Percentiles rank a stretch among this genome's conserved stretches.
These are phyloP conservation scores for Falco peregrinus DNA, from an alignment of 2,797 vertebrate species.

Conservation along the genomic window DNA sequence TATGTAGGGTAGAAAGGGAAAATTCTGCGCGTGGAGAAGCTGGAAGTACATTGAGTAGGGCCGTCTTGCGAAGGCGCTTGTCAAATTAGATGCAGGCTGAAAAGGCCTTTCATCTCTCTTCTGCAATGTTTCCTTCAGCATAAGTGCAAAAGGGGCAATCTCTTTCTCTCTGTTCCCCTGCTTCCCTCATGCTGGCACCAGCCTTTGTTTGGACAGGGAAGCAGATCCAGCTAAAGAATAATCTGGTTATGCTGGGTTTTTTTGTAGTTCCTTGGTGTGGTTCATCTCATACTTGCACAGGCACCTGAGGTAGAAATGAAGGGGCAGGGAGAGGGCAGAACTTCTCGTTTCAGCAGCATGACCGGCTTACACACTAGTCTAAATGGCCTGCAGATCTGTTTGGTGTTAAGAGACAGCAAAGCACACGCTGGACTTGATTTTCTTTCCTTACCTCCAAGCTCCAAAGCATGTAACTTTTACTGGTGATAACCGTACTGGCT, in stretches of 20 bases:
- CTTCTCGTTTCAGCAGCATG: neutral
- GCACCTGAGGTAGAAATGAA: neutral
- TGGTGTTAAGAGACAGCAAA: neutral
- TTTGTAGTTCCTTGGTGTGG: neutral
- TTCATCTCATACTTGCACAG: neutral
- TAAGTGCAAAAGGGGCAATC: neutral
- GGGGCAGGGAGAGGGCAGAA: neutral
- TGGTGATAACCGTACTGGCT: neutral
- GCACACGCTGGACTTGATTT: rapidly evolving
- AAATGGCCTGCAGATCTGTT: neutral
- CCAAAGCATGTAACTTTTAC: neutral
- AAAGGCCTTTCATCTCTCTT: neutral
- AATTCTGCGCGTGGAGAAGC: neutral
- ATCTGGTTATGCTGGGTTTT: neutral
- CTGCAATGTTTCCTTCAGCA: neutral
- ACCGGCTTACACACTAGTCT: neutral
- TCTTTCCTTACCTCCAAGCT: neutral
- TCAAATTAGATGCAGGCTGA: neutral
- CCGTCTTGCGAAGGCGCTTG: neutral
- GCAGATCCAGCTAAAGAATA: neutral
- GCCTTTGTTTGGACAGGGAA: neutral
- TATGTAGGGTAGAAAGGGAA: neutral
- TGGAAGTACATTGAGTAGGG: neutral
- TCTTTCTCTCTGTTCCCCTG: neutral
- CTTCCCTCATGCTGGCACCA: neutral